Conservation (phyloP, 2,113 vertebrate genomes). For the Anoplopoma fimbria region DNA sequence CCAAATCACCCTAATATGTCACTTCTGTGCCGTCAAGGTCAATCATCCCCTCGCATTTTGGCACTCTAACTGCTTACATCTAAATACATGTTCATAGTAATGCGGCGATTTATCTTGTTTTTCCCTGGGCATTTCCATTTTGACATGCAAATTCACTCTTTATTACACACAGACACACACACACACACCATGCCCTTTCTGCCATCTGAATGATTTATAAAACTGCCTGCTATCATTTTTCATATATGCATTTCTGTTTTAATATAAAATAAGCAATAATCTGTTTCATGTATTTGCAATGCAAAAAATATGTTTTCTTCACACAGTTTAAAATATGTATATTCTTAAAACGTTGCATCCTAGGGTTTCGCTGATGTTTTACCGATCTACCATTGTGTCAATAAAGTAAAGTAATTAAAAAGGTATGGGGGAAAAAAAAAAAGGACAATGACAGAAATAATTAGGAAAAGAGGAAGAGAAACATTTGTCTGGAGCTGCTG, state of each 20-base stretch:
- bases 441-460: neutral
- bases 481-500: conserved; percentile 54
- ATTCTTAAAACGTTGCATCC: no score
- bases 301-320: neutral
- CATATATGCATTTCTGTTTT: neutral
- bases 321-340: neutral
- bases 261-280: neutral
- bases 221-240: neutral
- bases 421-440: no score
- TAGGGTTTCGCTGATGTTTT: neutral
- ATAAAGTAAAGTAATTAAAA: conserved; percentile 15
- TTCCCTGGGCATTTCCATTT: conserved; percentile 18
- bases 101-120: conserved; percentile 51
- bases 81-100: conserved; percentile 53
- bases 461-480: neutral
- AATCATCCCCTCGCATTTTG: conserved; percentile 63
- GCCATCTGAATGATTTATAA: conserved; percentile 15
- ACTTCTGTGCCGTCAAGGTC: conserved; percentile 82
- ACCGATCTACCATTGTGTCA: neutral
- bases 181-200: neutral
- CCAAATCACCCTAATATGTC: conserved; percentile 80
- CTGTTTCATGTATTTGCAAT: neutral
- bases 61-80: conserved; percentile 55
- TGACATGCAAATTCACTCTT: conserved; percentile 20
- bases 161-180: neutral